Conservation (phyloP, 2,888 invertebrate genomes). For the Diplolepis rosae region DNA sequence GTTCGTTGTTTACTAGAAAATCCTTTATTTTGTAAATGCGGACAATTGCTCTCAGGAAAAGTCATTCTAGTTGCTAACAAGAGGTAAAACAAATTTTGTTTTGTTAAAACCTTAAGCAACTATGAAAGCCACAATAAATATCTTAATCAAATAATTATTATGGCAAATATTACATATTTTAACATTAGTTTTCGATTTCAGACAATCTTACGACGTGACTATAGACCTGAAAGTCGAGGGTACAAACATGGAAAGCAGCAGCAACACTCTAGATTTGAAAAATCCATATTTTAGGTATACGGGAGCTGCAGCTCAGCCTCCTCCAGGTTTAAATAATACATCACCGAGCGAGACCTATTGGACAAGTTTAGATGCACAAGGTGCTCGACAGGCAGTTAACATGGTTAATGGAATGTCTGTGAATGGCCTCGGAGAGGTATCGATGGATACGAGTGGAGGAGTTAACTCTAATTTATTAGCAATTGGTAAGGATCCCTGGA, state of each 20-base stretch:
- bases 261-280: slow-evolving; percentile 96
- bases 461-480: slow-evolving; percentile 74
- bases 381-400: slow-evolving; percentile 80
- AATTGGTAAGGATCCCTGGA: slow-evolving; percentile 63
- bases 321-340: slow-evolving; percentile 91
- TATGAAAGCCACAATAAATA: neutral
- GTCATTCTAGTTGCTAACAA: slow-evolving; percentile 94
- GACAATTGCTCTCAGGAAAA: slow-evolving; percentile 90
- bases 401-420: slow-evolving; percentile 86
- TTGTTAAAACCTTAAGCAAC: neutral
- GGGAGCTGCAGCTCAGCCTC: slow-evolving; percentile 92
- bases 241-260: slow-evolving; percentile 85
- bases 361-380: slow-evolving; percentile 88
- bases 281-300: slow-evolving; percentile 99
- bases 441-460: slow-evolving; percentile 80
- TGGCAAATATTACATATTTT: neutral
- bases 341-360: slow-evolving; percentile 96
- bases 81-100: slow-evolving; percentile 76
- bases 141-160: neutral
- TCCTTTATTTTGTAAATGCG: slow-evolving; percentile 95
- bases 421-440: slow-evolving; percentile 83
- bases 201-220: slow-evolving; percentile 98
- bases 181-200: slow-evolving; percentile 64
- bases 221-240: slow-evolving; percentile 95
- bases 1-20: slow-evolving; percentile 95